A percentile compares a stretch with the other conserved stretches of the same genome.
phyloP scores from a whole-genome alignment of 2,797 vertebrate species.

The Semaprochilodus insignis region DNA sequence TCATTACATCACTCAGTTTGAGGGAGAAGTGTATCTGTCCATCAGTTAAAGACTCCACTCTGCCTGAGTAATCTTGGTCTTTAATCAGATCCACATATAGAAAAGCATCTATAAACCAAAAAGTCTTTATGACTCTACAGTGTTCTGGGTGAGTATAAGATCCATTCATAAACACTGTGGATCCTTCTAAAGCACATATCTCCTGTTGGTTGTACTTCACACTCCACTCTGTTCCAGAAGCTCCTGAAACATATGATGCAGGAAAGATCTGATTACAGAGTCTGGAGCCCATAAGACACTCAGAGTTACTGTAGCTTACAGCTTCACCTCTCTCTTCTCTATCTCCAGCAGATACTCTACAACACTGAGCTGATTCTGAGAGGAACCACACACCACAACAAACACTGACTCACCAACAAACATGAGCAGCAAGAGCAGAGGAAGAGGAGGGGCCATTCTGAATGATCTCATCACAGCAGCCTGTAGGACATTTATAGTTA shows the following conservation, averaged over 20 bases:
- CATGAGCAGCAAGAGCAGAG: background rate
- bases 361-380: background rate
- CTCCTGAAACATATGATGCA: background rate
- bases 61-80: background rate
- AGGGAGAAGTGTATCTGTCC: background rate
- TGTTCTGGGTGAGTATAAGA: too few species aligned
- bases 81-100: background rate
- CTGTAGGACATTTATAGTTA: too few species aligned
- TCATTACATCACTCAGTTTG: conserved; percentile 7
- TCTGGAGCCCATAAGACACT: background rate
- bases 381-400: background rate
- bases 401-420: background rate
- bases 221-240: conserved; percentile 1
- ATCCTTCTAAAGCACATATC: background rate
- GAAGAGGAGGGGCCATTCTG: background rate
- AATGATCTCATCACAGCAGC: too few species aligned
- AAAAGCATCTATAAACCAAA: background rate
- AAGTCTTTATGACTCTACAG: background rate
- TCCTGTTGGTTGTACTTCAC: background rate
- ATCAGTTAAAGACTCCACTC: background rate
- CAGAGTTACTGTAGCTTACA: background rate
- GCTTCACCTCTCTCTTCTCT: background rate
- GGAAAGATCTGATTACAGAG: background rate
- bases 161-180: background rate
- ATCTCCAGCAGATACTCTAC: background rate